Evolutionary conservation across 23 tunicate genomes (phyloP).

Genomic region (Phallusia fumigata): DNA sequence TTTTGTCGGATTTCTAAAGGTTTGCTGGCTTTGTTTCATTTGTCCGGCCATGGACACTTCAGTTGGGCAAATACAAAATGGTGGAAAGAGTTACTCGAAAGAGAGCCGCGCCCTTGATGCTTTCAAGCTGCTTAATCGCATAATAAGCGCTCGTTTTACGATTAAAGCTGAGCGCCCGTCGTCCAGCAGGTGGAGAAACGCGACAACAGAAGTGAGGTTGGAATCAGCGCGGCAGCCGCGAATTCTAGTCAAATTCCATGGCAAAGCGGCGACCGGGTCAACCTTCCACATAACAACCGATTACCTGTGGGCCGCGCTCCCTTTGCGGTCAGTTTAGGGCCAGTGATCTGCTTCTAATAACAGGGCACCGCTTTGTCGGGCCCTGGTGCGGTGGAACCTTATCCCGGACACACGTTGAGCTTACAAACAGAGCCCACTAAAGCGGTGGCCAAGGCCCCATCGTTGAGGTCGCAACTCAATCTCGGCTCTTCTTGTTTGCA

Average conservation of each 20-base stretch:
- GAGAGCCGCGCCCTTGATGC: background rate
- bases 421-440: background rate
- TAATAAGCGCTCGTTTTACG: background rate
- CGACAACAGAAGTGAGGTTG: background rate
- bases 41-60: no score
- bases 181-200: slow-evolving; percentile 5
- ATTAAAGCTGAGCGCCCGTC: background rate
- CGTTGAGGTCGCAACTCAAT: background rate
- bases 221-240: background rate
- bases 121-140: background rate
- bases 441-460: background rate
- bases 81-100: slow-evolving; percentile 1
- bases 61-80: background rate
- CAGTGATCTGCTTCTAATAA: background rate
- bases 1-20: no score
- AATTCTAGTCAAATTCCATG: background rate
- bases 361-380: background rate
- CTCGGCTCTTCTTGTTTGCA: background rate
- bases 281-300: background rate
- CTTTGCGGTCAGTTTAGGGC: background rate
- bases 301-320: background rate
- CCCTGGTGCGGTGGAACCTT: background rate
- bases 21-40: no score
- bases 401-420: background rate
- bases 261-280: background rate